Evolutionary conservation across 1,140 invertebrate genomes (phyloP).

Genomic region (Caenorhabditis remanei): DNA sequence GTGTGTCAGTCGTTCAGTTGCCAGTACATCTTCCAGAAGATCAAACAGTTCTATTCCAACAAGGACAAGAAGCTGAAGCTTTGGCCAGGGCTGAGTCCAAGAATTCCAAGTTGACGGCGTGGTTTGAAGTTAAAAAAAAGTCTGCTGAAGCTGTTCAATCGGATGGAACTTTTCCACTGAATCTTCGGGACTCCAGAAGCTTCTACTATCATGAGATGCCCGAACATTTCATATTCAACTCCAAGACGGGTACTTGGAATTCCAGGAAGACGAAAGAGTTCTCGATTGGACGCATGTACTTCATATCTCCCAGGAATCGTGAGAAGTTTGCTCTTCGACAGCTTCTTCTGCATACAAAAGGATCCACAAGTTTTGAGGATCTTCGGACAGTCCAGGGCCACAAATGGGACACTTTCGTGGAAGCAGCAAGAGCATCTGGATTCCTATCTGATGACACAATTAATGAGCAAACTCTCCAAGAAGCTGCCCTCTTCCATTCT

Average conservation of each 20-base stretch:
- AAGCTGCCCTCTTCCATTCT: too few species aligned
- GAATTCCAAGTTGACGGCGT: too few species aligned
- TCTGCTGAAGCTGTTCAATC: neutral
- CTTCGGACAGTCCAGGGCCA: too few species aligned
- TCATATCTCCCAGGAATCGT: neutral
- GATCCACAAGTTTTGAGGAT: too few species aligned
- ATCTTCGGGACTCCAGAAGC: too few species aligned
- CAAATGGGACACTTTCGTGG: neutral
- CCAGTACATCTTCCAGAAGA: slow-evolving; percentile 67
- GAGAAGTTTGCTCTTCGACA: slow-evolving; percentile 5
- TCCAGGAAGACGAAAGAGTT: too few species aligned
- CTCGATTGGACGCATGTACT: neutral
- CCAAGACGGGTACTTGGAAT: too few species aligned
- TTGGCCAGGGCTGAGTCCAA: neutral
- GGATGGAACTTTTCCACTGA: too few species aligned
- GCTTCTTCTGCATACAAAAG: neutral
- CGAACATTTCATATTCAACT: neutral
- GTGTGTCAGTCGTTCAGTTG: slow-evolving; percentile 78
- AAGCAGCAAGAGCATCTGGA: neutral
- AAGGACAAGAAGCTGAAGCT: neutral
- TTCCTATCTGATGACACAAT: neutral
- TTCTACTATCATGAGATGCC: too few species aligned
- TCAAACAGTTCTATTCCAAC: neutral
- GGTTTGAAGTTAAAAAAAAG: neutral
- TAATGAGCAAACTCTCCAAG: neutral